Base-by-base conservation (phyloP, 2,797 vertebrate species). In the Hydrolagus colliei region DNA sequence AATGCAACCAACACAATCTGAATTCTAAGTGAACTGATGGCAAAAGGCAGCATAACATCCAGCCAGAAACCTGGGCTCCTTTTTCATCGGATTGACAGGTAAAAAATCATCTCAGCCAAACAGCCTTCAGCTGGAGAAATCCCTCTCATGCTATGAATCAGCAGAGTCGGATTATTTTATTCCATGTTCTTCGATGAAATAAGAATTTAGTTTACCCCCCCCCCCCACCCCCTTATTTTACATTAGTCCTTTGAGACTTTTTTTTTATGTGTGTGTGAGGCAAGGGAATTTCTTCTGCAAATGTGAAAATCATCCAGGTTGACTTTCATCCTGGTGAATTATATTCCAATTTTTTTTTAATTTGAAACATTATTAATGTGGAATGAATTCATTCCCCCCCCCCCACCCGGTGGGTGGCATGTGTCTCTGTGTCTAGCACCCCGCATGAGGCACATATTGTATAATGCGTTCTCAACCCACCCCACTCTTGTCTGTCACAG, bases 1-100 rank as follows among this genome's bases (percentile, higher is more conserved):
- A 77, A 77, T 77, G n/a, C 75, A 77, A 77, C 52, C 75, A 77
- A 77, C 75, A 77, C 75, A 77, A 77, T 77, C 75, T 77, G 75
- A 77, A 77, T 77, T 77, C 41, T 77, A 77, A 77, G 52, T 77
- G 75, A 41, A 77, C 52, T 77, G 75, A 77, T 77, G 61, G 75
- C 75, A 77, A 77, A 77, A 12, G 75, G 52, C 35, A 77, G 75
- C 75, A 77, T 10, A 27, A 77, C 52, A 77, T 77, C n/a, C n/a
- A 61, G 75, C 6, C 3, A 59, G 75, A 52, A 61, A 41, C 52
- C 18, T 9, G 10, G 18, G 18, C 74, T 77, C 75, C 7, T 77
- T 52, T 52, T n/a, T 77, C 75, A 61, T 77, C 14, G 61, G 75
- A 77, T 77, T 77, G 75, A 77, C 75, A 77, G 75, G 18, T 77